Percentiles rank a stretch among this genome's conserved stretches.
Evolutionary conservation across 2,113 vertebrate genomes (phyloP).

Genomic region (Dendropsophus ebraccatus): DNA sequence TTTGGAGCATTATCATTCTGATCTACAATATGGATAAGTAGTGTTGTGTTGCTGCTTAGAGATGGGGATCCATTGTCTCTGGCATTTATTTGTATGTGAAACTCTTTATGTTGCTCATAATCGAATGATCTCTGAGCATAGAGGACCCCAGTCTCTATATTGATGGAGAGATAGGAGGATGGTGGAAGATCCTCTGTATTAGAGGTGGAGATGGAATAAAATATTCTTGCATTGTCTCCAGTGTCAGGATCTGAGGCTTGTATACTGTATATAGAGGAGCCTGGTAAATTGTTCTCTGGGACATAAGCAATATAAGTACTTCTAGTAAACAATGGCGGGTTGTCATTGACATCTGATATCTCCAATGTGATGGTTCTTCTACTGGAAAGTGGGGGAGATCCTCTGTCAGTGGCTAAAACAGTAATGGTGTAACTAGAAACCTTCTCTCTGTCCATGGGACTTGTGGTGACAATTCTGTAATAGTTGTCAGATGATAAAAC

Average conservation of each 20-base stretch:
- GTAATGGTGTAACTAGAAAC: slow-evolving; percentile 63
- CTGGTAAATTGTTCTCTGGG: slow-evolving; percentile 69
- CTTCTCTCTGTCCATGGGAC: slow-evolving; percentile 71
- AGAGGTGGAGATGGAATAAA: slow-evolving; percentile 67
- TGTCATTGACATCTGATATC: slow-evolving; percentile 66
- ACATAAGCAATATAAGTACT: slow-evolving; percentile 58
- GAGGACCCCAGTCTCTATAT: slow-evolving; percentile 3
- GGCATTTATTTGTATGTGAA: neutral
- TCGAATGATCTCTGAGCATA: slow-evolving; percentile 8
- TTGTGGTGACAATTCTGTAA: slow-evolving; percentile 71
- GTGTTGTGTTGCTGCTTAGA: neutral
- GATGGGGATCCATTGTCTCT: slow-evolving; percentile 6
- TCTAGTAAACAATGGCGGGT: slow-evolving; percentile 62
- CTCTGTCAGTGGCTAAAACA: slow-evolving; percentile 69
- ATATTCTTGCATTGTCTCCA: slow-evolving; percentile 67
- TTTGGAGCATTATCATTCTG: slow-evolving; percentile 67
- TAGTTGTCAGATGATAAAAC: slow-evolving; percentile 70
- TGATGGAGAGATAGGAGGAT: neutral
- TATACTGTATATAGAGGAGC: slow-evolving; percentile 42
- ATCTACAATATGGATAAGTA: slow-evolving; percentile 65
- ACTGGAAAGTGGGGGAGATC: slow-evolving; percentile 72
- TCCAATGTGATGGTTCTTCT: slow-evolving; percentile 72
- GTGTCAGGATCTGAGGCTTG: slow-evolving; percentile 61
- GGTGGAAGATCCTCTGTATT: neutral
- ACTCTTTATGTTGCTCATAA: slow-evolving; percentile 10